A percentile compares a stretch with the other conserved stretches of the same genome.
These are phyloP conservation scores for Prosapia bicincta DNA, from an alignment of 2,888 invertebrate species.

Conservation along the genomic window DNA sequence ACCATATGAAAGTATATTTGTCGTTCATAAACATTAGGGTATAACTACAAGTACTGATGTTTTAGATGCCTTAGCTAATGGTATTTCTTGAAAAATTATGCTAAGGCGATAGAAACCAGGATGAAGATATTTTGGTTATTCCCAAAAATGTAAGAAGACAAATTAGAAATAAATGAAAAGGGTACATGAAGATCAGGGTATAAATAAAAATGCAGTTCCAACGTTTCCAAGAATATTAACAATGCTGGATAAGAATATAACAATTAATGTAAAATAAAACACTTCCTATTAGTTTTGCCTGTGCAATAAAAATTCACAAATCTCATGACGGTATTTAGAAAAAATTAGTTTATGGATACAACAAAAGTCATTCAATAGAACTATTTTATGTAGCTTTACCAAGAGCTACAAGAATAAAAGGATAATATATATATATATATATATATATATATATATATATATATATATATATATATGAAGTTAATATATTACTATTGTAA, in stretches of 20 bases:
- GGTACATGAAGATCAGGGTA: not conserved
- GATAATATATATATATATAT: no score
- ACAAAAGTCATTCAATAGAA: no score
- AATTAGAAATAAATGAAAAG: not conserved
- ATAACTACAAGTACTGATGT: conserved; percentile 43
- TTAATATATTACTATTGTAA: no score
- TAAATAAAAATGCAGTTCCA: not conserved
- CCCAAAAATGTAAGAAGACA: not conserved
- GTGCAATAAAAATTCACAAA: no score
- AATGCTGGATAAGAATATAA: not conserved
- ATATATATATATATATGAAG: no score
- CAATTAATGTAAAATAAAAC: not conserved
- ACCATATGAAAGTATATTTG: conserved; percentile 38
- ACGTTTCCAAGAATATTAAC: not conserved
- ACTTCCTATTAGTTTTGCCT: no score
- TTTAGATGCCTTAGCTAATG: conserved; percentile 42
- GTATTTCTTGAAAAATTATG: no score
- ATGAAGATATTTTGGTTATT: not conserved
- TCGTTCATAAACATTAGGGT: conserved; percentile 35
- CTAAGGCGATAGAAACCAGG: conserved; percentile 34
- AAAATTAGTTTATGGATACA: no score
- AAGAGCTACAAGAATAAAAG: no score
- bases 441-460: no score
- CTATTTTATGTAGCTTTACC: no score
- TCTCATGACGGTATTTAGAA: no score